phyloP scores from a whole-genome alignment of 2,888 invertebrate species.

The Lysandra bellargus region DNA sequence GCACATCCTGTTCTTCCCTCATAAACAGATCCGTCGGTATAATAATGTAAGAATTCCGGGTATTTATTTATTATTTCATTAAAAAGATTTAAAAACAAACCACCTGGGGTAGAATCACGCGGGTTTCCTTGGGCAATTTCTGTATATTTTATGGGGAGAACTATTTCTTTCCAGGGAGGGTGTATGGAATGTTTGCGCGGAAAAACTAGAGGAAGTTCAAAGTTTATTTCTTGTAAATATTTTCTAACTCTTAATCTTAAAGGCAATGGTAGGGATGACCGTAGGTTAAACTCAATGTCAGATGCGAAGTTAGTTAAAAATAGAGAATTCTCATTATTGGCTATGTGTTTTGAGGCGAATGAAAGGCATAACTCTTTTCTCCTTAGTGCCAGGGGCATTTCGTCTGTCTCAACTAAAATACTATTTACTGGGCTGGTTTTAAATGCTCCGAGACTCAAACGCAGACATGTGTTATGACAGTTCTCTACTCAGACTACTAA shows the following conservation, averaged over 20 bases:
- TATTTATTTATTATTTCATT: background rate
- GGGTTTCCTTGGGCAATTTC: too few species aligned
- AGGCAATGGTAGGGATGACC: background rate
- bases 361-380: too few species aligned
- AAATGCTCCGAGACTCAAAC: slow-evolving; percentile 3
- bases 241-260: background rate
- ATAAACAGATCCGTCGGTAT: background rate
- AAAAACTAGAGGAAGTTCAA: too few species aligned
- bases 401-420: background rate
- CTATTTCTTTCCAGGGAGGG: too few species aligned
- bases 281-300: background rate
- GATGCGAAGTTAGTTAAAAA: background rate
- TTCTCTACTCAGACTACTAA: too few species aligned
- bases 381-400: background rate
- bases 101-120: too few species aligned
- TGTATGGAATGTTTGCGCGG: too few species aligned
- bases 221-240: background rate
- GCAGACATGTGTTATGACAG: too few species aligned
- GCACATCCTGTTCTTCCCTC: background rate
- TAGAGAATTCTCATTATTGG: background rate
- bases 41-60: background rate
- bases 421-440: background rate
- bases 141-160: too few species aligned
- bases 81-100: too few species aligned
- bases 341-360: background rate